Base-by-base conservation (phyloP, 2,113 vertebrate genomes). In the Terrapene triunguis region DNA sequence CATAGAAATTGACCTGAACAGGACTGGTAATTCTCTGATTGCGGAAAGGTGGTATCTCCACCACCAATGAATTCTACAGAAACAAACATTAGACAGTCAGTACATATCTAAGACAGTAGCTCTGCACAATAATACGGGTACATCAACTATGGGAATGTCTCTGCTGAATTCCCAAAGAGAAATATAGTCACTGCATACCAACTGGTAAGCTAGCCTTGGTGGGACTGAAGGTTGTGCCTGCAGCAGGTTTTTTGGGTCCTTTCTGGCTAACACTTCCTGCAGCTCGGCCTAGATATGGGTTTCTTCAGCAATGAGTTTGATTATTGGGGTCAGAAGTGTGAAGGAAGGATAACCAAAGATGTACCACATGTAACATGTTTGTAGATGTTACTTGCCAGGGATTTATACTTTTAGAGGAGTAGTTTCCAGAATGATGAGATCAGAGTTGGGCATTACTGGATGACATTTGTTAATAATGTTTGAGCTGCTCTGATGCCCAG, bases 1-100 rank as follows among this genome's bases (percentile, higher is more conserved):
- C 99, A 32, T 99, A 99, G 98, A 99, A 99, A 98, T 99, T 99
- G 88, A 99, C 99, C 87, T 99, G 99, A 91, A 99, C 98, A 0
- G 99, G 99, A 97, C 98, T 99, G 97, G 98, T 98, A 97, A 99
- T 99, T 95, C 99, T 99, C 98, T 99, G 99, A 97, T 99, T 99
- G 94, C 99, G 99, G 96, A 99, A 99, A 1, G 99, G 99, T 5
- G 99, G 99, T 88, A 99, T 98, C 97, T 99, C 99, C 83, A 99
- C 99, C 97, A 99, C 98, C 96, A 99, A 74, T 0, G 98, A 97
- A 80, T 98, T 99, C 99, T 99, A 94, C 62, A 94, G 72, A 89
- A 79, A 85, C 65, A 93, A 59, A 89, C 16, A 89, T 80, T 47
- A 89, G 79, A 85, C 91, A 55, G 74, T 96, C 57, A 95, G 82